A percentile compares a stretch with the other conserved stretches of the same genome.
These are phyloP conservation scores for Eurypyga helias DNA, from an alignment of 2,113 vertebrate genomes.

Conservation along the genomic window DNA sequence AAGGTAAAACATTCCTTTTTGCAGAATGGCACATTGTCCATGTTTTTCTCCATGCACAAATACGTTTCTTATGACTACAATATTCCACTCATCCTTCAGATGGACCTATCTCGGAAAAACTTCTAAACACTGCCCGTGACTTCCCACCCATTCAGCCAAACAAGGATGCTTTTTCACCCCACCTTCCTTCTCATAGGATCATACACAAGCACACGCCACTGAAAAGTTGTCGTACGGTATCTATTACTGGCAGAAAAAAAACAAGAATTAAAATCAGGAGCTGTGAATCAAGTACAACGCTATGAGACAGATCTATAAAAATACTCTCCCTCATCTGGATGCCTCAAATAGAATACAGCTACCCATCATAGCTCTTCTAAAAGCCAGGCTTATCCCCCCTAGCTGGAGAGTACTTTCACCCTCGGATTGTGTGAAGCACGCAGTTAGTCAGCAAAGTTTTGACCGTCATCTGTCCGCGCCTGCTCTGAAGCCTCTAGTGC, in stretches of 20 bases:
- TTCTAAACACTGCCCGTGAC: background rate
- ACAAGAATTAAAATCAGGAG: background rate
- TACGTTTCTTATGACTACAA: background rate
- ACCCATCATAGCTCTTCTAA: background rate
- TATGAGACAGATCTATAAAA: background rate
- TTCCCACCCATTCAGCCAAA: background rate
- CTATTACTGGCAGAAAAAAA: rapidly evolving
- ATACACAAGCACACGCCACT: background rate
- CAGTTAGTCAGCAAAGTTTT: background rate
- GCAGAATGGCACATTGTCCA: background rate
- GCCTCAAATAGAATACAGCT: background rate
- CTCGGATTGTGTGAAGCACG: background rate
- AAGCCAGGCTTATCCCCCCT: background rate
- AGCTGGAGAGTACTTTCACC: background rate
- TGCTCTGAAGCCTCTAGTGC: background rate
- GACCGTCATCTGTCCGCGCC: background rate
- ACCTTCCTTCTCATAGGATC: background rate
- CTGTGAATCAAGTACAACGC: background rate
- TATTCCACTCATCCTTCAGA: background rate
- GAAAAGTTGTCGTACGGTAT: background rate
- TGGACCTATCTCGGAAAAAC: background rate
- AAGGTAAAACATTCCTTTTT: background rate
- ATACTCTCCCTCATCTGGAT: background rate
- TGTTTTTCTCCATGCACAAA: background rate
- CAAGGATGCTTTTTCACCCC: background rate